A percentile compares a stretch with the other conserved stretches of the same genome.
Evolutionary conservation across 37 sponge, comb jelly and placozoan species (phyloP).

Genomic region (Theonella swinhoei): DNA sequence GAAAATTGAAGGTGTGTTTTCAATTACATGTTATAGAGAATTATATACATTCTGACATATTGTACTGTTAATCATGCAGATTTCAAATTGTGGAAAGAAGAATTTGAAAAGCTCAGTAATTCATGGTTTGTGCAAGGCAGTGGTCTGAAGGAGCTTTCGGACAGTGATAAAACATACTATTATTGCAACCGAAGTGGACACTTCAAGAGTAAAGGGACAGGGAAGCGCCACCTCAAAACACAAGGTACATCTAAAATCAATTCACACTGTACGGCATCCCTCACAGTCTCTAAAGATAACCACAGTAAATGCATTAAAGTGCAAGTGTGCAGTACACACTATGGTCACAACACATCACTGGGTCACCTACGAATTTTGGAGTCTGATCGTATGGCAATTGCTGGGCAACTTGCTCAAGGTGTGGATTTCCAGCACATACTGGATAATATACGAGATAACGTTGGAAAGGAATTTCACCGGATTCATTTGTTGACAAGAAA

Average conservation of each 20-base stretch:
- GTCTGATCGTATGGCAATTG: slow-evolving; percentile 4
- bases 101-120: not conserved
- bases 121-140: slow-evolving; percentile 10
- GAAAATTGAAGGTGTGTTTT: not conserved
- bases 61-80: not conserved
- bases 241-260: slow-evolving; percentile 44
- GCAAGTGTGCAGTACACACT: slow-evolving; percentile 3
- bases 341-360: slow-evolving; percentile 18
- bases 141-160: slow-evolving; percentile 13
- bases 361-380: slow-evolving; percentile 20
- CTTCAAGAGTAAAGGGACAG: slow-evolving; percentile 10
- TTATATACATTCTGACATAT: too few species aligned
- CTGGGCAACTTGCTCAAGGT: slow-evolving; percentile 39
- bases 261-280: slow-evolving; percentile 28
- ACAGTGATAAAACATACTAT: slow-evolving; percentile 16
- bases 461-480: slow-evolving; percentile 10
- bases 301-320: not conserved
- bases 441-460: slow-evolving; percentile 25
- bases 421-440: slow-evolving; percentile 18
- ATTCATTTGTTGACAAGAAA: slow-evolving; percentile 34
- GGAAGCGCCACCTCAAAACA: slow-evolving; percentile 23
- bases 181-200: slow-evolving; percentile 40
- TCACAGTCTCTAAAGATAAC: slow-evolving; percentile 1
- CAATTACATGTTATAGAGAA: too few species aligned
- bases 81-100: slow-evolving; percentile 28